These are phyloP conservation scores for Tenodera sinensis DNA, from an alignment of 2,888 invertebrate species.

Conservation along the genomic window DNA sequence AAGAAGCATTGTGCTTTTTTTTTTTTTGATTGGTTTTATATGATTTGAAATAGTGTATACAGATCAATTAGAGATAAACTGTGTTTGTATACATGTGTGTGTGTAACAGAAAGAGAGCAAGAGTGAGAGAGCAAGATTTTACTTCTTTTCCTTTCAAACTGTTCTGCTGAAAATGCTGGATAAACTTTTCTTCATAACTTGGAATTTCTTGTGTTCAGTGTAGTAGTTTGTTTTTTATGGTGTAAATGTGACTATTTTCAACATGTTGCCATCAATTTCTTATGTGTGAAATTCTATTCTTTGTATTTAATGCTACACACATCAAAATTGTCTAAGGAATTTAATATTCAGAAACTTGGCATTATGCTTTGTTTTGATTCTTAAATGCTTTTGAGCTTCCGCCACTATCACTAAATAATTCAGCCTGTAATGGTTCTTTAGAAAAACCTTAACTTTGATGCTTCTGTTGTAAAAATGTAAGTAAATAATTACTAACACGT, in stretches of 20 bases:
- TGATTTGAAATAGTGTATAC: too few species aligned
- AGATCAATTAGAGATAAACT: not conserved
- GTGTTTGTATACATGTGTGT: not conserved
- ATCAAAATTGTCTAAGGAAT: too few species aligned
- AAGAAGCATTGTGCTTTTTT: not conserved
- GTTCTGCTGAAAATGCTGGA: not conserved
- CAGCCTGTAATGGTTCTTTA: too few species aligned
- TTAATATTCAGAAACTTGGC: too few species aligned
- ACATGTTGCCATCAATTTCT: not conserved
- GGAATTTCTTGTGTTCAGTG: not conserved
- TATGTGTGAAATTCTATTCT: not conserved
- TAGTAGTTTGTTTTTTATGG: not conserved
- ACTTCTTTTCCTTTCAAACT: not conserved
- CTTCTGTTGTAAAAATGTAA: too few species aligned
- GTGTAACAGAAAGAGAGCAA: not conserved
- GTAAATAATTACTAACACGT: too few species aligned
- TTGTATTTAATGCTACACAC: not conserved
- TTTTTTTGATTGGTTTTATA: not conserved
- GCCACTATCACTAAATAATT: too few species aligned
- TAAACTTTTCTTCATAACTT: not conserved
- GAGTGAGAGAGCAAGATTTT: too few species aligned
- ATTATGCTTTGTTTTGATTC: too few species aligned
- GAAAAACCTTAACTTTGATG: too few species aligned
- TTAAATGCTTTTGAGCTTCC: too few species aligned
- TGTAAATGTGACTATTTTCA: not conserved